Evolutionary conservation across 2,888 invertebrate genomes (phyloP).

Genomic region (Parasteatoda lunata): DNA sequence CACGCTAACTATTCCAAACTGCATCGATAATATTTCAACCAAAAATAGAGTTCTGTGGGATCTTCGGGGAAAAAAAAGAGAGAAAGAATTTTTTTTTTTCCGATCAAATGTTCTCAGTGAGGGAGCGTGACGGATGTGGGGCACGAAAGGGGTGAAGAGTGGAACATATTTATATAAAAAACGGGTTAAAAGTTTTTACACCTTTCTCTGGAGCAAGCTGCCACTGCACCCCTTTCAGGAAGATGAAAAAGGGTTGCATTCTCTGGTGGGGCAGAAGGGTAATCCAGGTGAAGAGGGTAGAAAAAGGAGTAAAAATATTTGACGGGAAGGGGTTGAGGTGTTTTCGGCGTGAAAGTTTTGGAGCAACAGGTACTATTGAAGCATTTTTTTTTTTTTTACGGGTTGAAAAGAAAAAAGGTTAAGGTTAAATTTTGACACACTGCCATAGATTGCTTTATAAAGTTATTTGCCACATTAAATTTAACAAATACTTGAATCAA

Average conservation of each 20-base stretch:
- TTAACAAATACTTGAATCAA: too few species aligned
- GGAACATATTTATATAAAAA: slow-evolving; percentile 5
- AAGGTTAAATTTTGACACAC: too few species aligned
- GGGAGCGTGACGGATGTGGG: background rate
- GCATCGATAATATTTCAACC: too few species aligned
- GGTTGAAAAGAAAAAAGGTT: too few species aligned
- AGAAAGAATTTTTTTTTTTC: background rate
- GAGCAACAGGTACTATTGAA: background rate
- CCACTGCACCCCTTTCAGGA: slow-evolving; percentile 34
- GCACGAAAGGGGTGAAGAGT: slow-evolving; percentile 49
- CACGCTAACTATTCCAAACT: too few species aligned
- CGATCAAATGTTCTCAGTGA: background rate
- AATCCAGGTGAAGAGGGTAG: slow-evolving; percentile 3
- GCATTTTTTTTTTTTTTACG: too few species aligned
- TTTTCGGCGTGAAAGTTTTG: background rate
- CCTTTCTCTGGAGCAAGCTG: slow-evolving; percentile 8
- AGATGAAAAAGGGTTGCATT: slow-evolving; percentile 45
- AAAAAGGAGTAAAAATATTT: background rate
- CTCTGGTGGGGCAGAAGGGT: background rate
- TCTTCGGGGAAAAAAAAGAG: background rate
- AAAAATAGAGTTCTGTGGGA: too few species aligned
- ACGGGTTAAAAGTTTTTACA: slow-evolving; percentile 12
- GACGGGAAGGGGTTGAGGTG: background rate
- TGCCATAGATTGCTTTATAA: too few species aligned
- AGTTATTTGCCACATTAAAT: too few species aligned